A percentile compares a stretch with the other conserved stretches of the same genome.
These are phyloP conservation scores for Horisme vitalbata DNA, from an alignment of 2,888 invertebrate genomes.

Conservation along the genomic window DNA sequence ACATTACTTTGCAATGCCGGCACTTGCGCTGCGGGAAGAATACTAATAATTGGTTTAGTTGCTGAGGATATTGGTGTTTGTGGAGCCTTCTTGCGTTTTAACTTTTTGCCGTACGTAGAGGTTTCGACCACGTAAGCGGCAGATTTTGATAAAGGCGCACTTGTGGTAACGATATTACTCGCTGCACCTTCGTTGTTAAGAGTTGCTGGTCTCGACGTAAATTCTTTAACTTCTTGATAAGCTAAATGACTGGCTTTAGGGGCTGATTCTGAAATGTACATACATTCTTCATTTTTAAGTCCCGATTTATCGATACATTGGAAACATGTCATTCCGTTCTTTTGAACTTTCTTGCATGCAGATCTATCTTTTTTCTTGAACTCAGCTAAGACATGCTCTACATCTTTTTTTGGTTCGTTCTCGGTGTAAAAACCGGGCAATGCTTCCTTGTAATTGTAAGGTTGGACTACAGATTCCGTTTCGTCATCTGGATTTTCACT, in stretches of 20 bases:
- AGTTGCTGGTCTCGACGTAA: conserved; percentile 74
- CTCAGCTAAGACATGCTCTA: conserved; percentile 87
- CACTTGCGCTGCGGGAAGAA: conserved; percentile 37
- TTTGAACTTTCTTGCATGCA: conserved; percentile 87
- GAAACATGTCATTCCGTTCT: conserved; percentile 90
- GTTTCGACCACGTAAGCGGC: conserved; percentile 68
- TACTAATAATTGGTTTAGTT: conserved; percentile 46
- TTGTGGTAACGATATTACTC: conserved; percentile 68
- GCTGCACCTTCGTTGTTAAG: conserved; percentile 65
- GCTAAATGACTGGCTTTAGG: conserved; percentile 85
- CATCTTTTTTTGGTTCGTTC: conserved; percentile 84
- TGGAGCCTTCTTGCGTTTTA: conserved; percentile 69
- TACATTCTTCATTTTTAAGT: conserved; percentile 89
- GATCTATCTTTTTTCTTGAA: conserved; percentile 88
- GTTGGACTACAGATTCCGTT: conserved; percentile 52
- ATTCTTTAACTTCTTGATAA: conserved; percentile 86
- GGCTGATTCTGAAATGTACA: conserved; percentile 88
- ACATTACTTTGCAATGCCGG: conserved; percentile 29
- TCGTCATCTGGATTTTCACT: conserved; percentile 64
- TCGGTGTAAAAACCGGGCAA: conserved; percentile 78
- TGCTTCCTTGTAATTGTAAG: conserved; percentile 74
- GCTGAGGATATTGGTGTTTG: conserved; percentile 50
- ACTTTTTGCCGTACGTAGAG: conserved; percentile 63
- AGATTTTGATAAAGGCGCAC: conserved; percentile 59
- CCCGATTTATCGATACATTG: conserved; percentile 87